phyloP scores from a whole-genome alignment of 2,888 invertebrate genomes.

The Eupithecia exiguata region DNA sequence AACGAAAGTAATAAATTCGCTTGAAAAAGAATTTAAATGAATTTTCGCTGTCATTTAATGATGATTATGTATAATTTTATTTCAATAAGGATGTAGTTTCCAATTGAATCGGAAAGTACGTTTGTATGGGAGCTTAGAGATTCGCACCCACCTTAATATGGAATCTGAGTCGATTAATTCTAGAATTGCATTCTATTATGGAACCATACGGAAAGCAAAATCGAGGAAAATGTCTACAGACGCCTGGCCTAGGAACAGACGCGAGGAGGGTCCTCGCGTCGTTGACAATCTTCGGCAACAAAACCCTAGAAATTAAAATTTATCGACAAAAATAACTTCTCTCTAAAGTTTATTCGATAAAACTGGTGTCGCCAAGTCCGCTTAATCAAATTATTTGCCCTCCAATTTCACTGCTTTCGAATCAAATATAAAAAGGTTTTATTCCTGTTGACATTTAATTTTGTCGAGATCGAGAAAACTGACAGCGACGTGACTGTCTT shows the following conservation, averaged over 20 bases:
- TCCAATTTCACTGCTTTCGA: constrained; percentile 41
- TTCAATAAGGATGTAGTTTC: too few species aligned
- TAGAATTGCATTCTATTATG: too few species aligned
- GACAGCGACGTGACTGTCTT: constrained; percentile 30
- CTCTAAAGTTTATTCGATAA: constrained; percentile 1
- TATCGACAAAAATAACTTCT: neutral
- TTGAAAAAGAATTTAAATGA: too few species aligned
- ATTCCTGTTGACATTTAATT: constrained; percentile 47
- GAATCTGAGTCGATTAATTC: too few species aligned
- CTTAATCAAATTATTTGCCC: constrained; percentile 46
- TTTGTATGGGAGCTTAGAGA: too few species aligned
- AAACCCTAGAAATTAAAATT: neutral
- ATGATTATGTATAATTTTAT: too few species aligned
- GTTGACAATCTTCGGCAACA: neutral
- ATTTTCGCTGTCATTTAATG: too few species aligned
- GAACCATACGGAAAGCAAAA: too few species aligned
- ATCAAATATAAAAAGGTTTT: constrained; percentile 43
- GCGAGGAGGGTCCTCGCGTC: neutral
- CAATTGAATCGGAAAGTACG: too few species aligned
- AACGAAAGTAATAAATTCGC: too few species aligned
- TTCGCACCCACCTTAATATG: too few species aligned
- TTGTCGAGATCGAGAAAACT: constrained; percentile 33
- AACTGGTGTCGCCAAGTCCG: neutral
- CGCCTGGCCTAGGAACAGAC: neutral
- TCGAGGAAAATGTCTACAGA: too few species aligned